Percentiles rank a stretch among this genome's conserved stretches.
Conservation (phyloP, 53 echinoderm and acorn worm genomes). For the Zoroaster sp. region DNA sequence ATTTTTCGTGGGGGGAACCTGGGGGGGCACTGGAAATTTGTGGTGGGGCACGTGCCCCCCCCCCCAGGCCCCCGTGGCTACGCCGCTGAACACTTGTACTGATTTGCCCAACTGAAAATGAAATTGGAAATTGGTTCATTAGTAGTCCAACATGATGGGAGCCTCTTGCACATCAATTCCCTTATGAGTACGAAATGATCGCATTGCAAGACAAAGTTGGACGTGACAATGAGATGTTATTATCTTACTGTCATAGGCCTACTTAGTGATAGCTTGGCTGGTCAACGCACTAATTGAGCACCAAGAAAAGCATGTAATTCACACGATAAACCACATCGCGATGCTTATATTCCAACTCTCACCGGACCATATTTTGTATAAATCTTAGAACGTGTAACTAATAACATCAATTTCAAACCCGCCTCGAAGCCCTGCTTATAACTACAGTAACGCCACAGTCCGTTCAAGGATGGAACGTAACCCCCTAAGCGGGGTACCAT, state of each 20-base stretch:
- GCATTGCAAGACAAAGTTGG: not conserved
- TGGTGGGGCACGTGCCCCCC: no score
- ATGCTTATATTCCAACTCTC: constrained; percentile 9
- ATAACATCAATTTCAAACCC: not conserved
- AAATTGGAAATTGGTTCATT: not conserved
- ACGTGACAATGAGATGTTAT: not conserved
- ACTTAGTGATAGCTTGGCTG: not conserved
- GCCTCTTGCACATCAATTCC: not conserved
- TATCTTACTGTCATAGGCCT: not conserved
- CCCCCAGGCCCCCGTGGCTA: no score
- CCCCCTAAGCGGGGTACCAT: not conserved
- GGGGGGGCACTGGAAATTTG: no score
- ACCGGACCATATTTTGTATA: not conserved
- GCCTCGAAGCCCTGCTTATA: not conserved
- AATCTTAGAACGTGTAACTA: not conserved
- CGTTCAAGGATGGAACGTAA: not conserved
- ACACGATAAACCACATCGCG: not conserved
- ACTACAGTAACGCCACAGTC: not conserved
- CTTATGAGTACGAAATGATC: not conserved
- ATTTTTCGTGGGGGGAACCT: no score
- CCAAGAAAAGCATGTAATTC: not conserved
- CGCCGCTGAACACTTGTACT: not conserved
- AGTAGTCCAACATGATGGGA: not conserved
- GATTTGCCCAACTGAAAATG: not conserved
- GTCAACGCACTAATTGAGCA: constrained; percentile 41